A percentile compares a stretch with the other conserved stretches of the same genome.
Conservation (phyloP, 2,888 invertebrate genomes). For the Eubasilissa splendida region DNA sequence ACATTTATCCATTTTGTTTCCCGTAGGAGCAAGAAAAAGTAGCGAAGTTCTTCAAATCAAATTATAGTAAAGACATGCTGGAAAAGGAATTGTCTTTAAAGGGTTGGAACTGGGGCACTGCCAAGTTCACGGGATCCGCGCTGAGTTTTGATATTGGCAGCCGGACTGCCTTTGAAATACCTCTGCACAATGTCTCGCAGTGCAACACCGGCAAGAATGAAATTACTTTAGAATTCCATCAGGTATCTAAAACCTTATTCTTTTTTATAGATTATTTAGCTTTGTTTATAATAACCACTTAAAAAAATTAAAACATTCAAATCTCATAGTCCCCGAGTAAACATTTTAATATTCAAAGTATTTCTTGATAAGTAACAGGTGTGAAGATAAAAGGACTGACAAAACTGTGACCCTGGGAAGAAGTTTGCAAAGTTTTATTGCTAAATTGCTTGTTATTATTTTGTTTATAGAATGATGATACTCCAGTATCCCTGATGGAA, state of each 20-base stretch:
- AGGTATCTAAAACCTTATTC: conserved; percentile 69
- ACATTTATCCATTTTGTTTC: not conserved
- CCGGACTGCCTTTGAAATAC: conserved; percentile 95
- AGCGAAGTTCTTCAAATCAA: conserved; percentile 87
- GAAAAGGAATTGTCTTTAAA: conserved; percentile 94
- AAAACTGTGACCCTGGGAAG: too few species aligned
- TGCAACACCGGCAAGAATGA: conserved; percentile 98
- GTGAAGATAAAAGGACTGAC: too few species aligned
- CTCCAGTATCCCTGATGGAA: conserved; percentile 96
- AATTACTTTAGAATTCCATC: conserved; percentile 98
- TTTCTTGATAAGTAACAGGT: too few species aligned
- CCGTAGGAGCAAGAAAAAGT: conserved; percentile 93
- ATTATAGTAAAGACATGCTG: conserved; percentile 89
- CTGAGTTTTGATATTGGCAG: conserved; percentile 88
- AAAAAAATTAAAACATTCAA: too few species aligned
- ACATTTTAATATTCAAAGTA: too few species aligned
- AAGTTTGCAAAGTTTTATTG: not conserved
- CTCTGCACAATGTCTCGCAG: conserved; percentile 95
- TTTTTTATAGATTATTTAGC: not conserved
- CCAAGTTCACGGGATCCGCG: conserved; percentile 91
- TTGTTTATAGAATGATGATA: conserved; percentile 90
- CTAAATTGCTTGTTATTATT: not conserved
- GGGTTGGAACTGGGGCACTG: conserved; percentile 99
- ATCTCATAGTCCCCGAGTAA: too few species aligned
- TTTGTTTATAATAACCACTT: not conserved